Evolutionary conservation across 2,113 vertebrate species (phyloP), one percentile per base, ranked within the genome.

Genomic region (Haemorhous mexicanus): DNA sequence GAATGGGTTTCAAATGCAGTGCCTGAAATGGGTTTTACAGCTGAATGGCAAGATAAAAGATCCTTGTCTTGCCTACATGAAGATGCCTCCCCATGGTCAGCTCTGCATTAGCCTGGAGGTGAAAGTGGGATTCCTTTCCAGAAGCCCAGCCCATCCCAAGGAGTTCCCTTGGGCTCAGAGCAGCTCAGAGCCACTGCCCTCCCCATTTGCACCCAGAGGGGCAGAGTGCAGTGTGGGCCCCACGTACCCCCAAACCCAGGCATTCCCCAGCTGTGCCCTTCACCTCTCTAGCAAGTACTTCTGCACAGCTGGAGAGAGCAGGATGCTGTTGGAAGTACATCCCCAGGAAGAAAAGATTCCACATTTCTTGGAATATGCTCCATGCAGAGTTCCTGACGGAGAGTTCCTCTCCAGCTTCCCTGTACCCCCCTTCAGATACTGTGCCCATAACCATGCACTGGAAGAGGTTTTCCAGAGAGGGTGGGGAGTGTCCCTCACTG

Each of bases 171-270:
- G 3, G 16, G 21, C 18, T 49, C 27, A 44, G 47, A n/a, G 44
- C 44, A 59, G 17, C 26, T 16, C 4, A 12, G 56, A 58, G 41
- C 21, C 23, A 4, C 23, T 64, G 64, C 58, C 35, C 35, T 27
- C 41, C 21, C 17, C 22, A 2, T 11, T 5, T 7, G 56, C 56
- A 58, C 30, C 61, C 69, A 23, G 9, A 66, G 37, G 3, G n/a
- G 19, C 32, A 53, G 33, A 9, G 23, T 2, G 35, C 79, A 73
- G 46, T 0, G 5, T 3, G n/a, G 28, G 44, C 47, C 33, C 49
- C 18, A 4, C 0, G 6, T 1, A 11, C 19, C 58, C 63, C 27
- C 61, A n/a, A 6, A 8, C 11, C 33, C 8, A 67, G 14, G 26
- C 33, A 23, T 15, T 16, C n/a, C 27, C 28, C 37, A 43, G 33